Evolutionary conservation across 1,140 invertebrate genomes (phyloP).

Genomic region (Trichoplusia ni): DNA sequence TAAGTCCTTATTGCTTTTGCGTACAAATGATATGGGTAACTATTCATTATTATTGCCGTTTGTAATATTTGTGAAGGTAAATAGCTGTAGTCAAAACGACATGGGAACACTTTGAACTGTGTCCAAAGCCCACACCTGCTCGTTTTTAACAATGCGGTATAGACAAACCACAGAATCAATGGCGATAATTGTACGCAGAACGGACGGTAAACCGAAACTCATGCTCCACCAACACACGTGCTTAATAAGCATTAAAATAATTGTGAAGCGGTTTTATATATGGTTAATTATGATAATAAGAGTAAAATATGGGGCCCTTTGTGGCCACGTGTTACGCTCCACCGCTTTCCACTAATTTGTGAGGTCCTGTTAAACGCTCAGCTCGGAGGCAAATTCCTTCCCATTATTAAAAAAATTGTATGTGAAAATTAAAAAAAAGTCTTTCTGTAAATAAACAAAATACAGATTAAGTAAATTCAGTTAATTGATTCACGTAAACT

Average conservation of each 20-base stretch:
- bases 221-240: slow-evolving; percentile 66
- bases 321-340: slow-evolving; percentile 58
- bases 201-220: slow-evolving; percentile 55
- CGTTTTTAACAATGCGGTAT: slow-evolving; percentile 34
- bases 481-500: slow-evolving; percentile 30
- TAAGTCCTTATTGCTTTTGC: no score
- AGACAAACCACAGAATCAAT: slow-evolving; percentile 71
- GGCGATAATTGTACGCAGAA: slow-evolving; percentile 69
- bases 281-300: slow-evolving; percentile 74
- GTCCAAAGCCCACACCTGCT: slow-evolving; percentile 53
- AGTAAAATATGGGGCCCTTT: slow-evolving; percentile 56
- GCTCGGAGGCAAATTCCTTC: slow-evolving; percentile 15
- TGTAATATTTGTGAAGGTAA: background rate
- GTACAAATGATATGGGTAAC: no score
- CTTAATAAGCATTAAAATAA: slow-evolving; percentile 77
- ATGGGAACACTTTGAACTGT: slow-evolving; percentile 43
- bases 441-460: background rate
- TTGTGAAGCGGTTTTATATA: slow-evolving; percentile 72
- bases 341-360: slow-evolving; percentile 69
- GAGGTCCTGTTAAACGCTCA: slow-evolving; percentile 63
- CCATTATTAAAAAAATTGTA: slow-evolving; percentile 1
- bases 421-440: background rate
- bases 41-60: background rate
- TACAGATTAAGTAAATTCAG: slow-evolving; percentile 40
- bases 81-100: slow-evolving; percentile 31